These are phyloP conservation scores for Capra hircus DNA, from an alignment of 2,113 vertebrate species.

Conservation along the genomic window DNA sequence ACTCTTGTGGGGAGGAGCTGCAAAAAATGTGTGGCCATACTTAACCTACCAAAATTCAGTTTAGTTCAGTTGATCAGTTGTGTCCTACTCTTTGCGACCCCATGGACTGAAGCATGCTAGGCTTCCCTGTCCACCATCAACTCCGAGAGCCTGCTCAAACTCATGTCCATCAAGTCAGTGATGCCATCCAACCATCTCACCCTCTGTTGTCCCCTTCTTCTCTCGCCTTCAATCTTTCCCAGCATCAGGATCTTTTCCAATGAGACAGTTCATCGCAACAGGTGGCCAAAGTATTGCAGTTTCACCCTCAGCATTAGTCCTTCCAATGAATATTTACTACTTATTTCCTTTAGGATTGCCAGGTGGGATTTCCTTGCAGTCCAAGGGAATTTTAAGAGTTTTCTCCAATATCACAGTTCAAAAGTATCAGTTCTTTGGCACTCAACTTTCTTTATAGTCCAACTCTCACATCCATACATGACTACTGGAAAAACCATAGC, in stretches of 20 bases:
- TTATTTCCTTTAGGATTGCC: background rate
- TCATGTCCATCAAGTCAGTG: background rate
- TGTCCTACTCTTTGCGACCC: background rate
- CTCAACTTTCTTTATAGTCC: background rate
- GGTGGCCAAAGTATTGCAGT: background rate
- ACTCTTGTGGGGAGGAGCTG: background rate
- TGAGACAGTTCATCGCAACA: background rate
- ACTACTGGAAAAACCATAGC: background rate
- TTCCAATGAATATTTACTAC: background rate
- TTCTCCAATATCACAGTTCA: background rate
- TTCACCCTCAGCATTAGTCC: background rate
- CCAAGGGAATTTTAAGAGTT: background rate
- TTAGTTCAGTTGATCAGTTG: background rate
- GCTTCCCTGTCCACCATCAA: background rate
- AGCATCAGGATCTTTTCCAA: background rate
- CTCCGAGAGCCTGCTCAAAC: background rate
- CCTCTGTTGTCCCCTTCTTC: background rate
- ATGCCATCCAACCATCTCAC: background rate
- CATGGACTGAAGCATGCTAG: background rate
- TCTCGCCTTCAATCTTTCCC: background rate
- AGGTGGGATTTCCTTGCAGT: background rate
- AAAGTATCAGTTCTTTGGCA: background rate
- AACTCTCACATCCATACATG: background rate
- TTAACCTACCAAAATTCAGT: background rate
- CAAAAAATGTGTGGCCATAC: background rate